Percentiles rank a stretch among this genome's conserved stretches.
These are phyloP conservation scores for Phylloscopus trochilus DNA, from an alignment of 2,113 vertebrate species.

Conservation along the genomic window DNA sequence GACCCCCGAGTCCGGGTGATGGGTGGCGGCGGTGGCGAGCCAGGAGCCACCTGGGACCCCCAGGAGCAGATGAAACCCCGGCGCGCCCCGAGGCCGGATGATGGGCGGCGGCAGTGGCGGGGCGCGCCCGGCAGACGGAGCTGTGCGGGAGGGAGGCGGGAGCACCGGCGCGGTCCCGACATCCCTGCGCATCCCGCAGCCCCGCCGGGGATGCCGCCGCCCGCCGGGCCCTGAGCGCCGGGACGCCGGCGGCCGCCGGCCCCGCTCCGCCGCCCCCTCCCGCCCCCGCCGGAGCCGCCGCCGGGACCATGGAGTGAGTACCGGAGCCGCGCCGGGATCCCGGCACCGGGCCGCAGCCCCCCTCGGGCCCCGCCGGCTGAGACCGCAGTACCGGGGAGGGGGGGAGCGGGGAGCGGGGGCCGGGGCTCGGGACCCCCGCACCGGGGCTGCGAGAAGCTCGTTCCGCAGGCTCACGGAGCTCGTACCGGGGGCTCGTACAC, in stretches of 20 bases:
- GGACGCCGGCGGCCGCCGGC: background rate
- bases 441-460: background rate
- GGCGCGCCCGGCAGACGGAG: conserved; percentile 56
- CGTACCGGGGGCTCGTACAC: background rate
- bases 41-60: background rate
- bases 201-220: conserved; percentile 52
- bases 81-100: background rate
- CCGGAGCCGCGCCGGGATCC: background rate
- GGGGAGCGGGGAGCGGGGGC: background rate
- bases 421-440: background rate
- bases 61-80: background rate
- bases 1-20: background rate
- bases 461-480: background rate
- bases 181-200: conserved; percentile 67
- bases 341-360: background rate
- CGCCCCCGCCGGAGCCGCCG: background rate
- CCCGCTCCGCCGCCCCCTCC: background rate
- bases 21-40: background rate
- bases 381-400: background rate
- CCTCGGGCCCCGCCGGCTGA: background rate
- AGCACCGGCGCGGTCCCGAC: conserved; percentile 6
- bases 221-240: conserved; percentile 20
- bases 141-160: conserved; percentile 44
- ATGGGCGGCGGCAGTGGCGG: conserved; percentile 33
- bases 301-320: background rate